phyloP scores from a whole-genome alignment of 2,797 vertebrate species.

The Masticophis lateralis region DNA sequence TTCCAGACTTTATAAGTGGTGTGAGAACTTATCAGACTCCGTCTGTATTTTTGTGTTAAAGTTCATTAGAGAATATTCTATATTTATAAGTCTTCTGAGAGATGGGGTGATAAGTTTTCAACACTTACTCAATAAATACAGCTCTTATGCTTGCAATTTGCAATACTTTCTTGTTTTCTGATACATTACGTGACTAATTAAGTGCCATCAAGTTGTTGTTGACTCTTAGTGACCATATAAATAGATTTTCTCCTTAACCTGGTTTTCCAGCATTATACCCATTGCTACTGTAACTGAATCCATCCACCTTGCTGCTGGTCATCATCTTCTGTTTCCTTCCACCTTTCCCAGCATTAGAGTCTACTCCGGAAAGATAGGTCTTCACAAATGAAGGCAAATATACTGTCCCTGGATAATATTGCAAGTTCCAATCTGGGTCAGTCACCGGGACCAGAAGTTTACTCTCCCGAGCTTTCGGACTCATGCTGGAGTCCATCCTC shows the following conservation, averaged over 20 bases:
- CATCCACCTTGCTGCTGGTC: background rate
- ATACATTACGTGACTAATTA: background rate
- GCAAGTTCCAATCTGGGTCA: background rate
- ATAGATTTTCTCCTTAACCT: background rate
- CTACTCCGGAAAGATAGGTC: background rate
- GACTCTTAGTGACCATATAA: background rate
- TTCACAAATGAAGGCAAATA: background rate
- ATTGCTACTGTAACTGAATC: background rate
- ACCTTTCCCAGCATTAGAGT: background rate
- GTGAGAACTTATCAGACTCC: background rate
- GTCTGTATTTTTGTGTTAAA: background rate
- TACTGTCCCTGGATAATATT: background rate
- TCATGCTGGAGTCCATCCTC: background rate
- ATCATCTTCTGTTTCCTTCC: background rate
- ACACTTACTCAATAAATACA: background rate
- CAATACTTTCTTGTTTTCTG: background rate
- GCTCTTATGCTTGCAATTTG: background rate
- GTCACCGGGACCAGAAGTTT: background rate
- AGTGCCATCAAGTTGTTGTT: background rate
- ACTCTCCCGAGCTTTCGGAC: background rate
- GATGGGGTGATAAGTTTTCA: background rate
- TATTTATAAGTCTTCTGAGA: background rate
- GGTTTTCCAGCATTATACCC: background rate
- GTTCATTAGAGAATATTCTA: background rate
- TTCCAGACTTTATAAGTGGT: background rate